These are phyloP conservation scores for Thalpophila matura DNA, from an alignment of 2,888 invertebrate species.

Conservation along the genomic window DNA sequence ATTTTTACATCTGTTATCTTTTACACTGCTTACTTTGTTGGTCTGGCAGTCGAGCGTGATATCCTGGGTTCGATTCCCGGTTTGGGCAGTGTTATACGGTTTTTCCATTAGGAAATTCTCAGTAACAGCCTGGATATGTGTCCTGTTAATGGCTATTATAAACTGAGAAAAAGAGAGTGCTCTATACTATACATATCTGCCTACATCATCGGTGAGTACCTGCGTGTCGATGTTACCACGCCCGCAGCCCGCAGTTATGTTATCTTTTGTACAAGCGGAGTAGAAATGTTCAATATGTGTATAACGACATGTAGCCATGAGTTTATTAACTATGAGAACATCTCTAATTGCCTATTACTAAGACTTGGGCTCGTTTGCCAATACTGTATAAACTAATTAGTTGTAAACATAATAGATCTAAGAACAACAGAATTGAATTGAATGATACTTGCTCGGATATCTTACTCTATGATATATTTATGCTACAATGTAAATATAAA, in stretches of 20 bases:
- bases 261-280: slow-evolving; percentile 2
- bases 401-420: slow-evolving; percentile 1
- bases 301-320: neutral
- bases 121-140: too few species aligned
- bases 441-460: slow-evolving; percentile 8
- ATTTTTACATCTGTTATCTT: slow-evolving; percentile 18
- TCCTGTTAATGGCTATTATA: too few species aligned
- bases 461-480: neutral
- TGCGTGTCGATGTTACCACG: too few species aligned
- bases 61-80: too few species aligned
- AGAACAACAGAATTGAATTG: slow-evolving; percentile 7
- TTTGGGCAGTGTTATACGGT: too few species aligned
- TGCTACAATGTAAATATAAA: slow-evolving; percentile 3
- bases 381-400: slow-evolving; percentile 49
- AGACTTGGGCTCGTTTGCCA: slow-evolving; percentile 24
- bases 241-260: too few species aligned
- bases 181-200: too few species aligned
- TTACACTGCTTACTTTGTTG: too few species aligned
- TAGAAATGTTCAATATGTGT: slow-evolving; percentile 5
- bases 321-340: slow-evolving; percentile 23
- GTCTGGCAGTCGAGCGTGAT: too few species aligned
- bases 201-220: too few species aligned
- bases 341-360: slow-evolving; percentile 43
- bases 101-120: too few species aligned
- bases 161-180: too few species aligned